Evolutionary conservation across 2,797 vertebrate species (phyloP), one percentile per base, ranked within the genome.

Genomic region (Catharus ustulatus): DNA sequence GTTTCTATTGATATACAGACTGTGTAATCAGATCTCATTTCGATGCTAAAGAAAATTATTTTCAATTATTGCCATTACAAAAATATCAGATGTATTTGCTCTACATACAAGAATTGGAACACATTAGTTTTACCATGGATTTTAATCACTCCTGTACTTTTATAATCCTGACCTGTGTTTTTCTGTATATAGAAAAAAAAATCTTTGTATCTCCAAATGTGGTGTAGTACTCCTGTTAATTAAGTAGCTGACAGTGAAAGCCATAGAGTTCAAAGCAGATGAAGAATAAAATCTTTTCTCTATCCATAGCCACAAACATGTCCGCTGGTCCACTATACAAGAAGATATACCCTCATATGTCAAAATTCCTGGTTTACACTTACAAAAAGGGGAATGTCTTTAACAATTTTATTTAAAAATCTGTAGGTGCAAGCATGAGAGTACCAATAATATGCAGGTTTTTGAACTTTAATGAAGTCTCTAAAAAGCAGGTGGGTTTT

Each of bases 331-430:
- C 20, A 32, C 36, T 38, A 2, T 15, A 40, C 4, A 49, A 19
- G 23, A 12, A 38, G 34, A 48, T 62, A 63, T 0, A 1, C 22
- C 62, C 6, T 3, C 1, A 3, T 22, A 20, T 13, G 15, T 32
- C 20, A 75, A 88, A 90, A 8, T 2, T 3, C 5, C 1, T 2
- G 13, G 9, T 57, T 79, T 58, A 68, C 7, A 26, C 5, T 82
- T 51, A 20, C 2, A 76, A 26, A 73, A 79, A 80, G 10, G 68
- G 4, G 11, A 2, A 5, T 21, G 3, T 23, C 29, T 57, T 42
- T 68, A 48, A 27, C 9, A 90, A 15, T 27, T 52, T 57, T 59
- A 26, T 68, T 61, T 69, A 66, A 46, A 27, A 32, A 82, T 30
- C 11, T 52, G 4, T 22, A 61, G 6, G 22, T 43, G 3, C 13